phyloP scores from a whole-genome alignment of 2,888 invertebrate species.

The Strigamia crassipes region DNA sequence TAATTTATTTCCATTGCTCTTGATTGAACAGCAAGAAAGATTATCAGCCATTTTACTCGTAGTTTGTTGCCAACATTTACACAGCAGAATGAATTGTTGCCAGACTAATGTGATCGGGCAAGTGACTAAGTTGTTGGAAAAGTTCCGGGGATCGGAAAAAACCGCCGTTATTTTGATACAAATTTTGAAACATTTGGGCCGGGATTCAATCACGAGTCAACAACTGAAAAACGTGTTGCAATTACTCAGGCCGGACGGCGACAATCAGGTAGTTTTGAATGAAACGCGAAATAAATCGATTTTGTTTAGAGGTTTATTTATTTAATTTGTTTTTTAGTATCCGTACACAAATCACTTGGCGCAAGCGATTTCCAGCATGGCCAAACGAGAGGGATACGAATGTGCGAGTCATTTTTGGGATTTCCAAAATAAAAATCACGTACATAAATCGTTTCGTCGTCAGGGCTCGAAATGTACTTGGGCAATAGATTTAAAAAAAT shows the following conservation, averaged over 20 bases:
- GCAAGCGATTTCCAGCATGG: constrained; percentile 60
- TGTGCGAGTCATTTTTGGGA: constrained; percentile 64
- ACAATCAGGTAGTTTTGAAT: constrained; percentile 56
- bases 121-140: constrained; percentile 53
- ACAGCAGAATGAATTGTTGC: constrained; percentile 65
- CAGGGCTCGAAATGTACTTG: too few relatives aligned
- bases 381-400: constrained; percentile 56
- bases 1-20: constrained; percentile 63
- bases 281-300: background rate
- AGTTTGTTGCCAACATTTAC: constrained; percentile 61
- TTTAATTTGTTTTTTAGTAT: constrained; percentile 52
- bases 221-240: constrained; percentile 66
- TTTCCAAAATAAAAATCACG: constrained; percentile 59
- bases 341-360: constrained; percentile 58
- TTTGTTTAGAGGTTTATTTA: background rate
- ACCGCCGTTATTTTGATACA: constrained; percentile 59
- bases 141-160: background rate
- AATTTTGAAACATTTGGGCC: constrained; percentile 65
- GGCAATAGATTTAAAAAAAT: too few relatives aligned
- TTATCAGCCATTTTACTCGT: constrained; percentile 59
- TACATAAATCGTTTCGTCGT: too few relatives aligned
- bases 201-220: constrained; percentile 64
- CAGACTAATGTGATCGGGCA: constrained; percentile 62
- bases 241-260: constrained; percentile 58
- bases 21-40: constrained; percentile 59